Evolutionary conservation across 2,888 invertebrate species (phyloP).

Genomic region (Stramonita haemastoma): DNA sequence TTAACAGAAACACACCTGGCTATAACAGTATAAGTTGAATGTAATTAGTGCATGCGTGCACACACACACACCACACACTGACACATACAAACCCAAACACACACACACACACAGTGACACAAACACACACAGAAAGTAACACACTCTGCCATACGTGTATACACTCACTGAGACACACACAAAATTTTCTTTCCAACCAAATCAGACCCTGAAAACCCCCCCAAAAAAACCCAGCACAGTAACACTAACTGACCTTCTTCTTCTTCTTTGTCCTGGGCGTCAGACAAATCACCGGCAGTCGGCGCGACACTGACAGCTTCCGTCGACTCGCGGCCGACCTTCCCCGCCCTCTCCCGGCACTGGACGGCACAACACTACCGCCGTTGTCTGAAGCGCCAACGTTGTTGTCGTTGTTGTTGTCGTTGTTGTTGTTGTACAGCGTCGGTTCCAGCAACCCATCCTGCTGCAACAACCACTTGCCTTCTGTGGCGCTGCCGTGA

Average conservation of each 20-base stretch:
- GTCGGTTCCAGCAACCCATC: not conserved
- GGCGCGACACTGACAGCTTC: not conserved
- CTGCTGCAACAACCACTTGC: not conserved
- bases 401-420: too few species aligned
- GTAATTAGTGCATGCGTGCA: not conserved
- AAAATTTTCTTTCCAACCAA: not conserved
- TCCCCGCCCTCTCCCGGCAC: not conserved
- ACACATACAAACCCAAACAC: not conserved
- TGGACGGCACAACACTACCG: not conserved
- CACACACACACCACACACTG: not conserved
- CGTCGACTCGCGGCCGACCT: not conserved
- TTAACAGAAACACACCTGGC: not conserved
- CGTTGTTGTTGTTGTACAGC: too few species aligned
- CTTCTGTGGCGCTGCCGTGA: not conserved
- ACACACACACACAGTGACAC: not conserved
- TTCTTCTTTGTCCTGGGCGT: not conserved
- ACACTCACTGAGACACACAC: not conserved
- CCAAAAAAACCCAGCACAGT: too few species aligned
- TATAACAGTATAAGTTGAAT: not conserved
- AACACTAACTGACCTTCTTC: not conserved
- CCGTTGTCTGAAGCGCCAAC: too few species aligned
- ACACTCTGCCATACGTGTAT: not conserved
- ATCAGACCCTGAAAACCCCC: not conserved
- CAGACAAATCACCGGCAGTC: not conserved
- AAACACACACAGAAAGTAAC: not conserved